Base-by-base conservation (phyloP, 2,797 vertebrate genomes). In the Lepus oiostolus region DNA sequence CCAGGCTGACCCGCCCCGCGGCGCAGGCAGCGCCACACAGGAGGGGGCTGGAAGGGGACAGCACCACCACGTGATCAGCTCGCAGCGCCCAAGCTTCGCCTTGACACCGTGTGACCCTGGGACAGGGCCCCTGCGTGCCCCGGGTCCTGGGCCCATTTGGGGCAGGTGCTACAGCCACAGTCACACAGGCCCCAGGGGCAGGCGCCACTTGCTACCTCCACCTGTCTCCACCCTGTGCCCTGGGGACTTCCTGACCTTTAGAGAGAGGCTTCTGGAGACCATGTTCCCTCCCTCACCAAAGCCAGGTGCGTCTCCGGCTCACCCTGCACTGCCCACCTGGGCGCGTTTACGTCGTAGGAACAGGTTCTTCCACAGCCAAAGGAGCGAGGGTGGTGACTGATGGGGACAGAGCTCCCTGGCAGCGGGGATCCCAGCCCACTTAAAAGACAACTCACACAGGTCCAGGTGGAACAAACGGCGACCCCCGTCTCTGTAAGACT, bases 21-120 rank as follows among this genome's bases (percentile, higher is more conserved):
- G 2, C n/a, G 0, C 12, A 7, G 17, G 67, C 0, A 11, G 68
- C 7, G 13, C 2, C 1, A 2, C 2, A n/a, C 30, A 86, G 47
- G 16, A 16, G 3, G 3, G 7, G 12, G n/a, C 17, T 24, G 6
- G 17, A 13, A 70, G 5, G 10, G 28, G 28, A n/a, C 13, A 30
- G n/a, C 35, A 35, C 35, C 35, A 1, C 35, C 35, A 28, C 28
- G 1, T 1, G 35, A 22, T 9, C 58, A 17, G 21, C 21, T 30
- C 8, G 11, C 16, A 22, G 35, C 67, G 24, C 1, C 5, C 47
- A 9, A 19, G 28, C 13, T 52, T 68, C 19, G 28, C 7, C 9
- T 2, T 62, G 76, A 60, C 24, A 7, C 74, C 28, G 0, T 16
- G 14, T 52, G 7, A 26, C 22, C 11, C 35, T 2, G 2, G 16